A percentile compares a stretch with the other conserved stretches of the same genome.
These are phyloP conservation scores for Gymnogyps californianus DNA, from an alignment of 2,113 vertebrate genomes.

Conservation along the genomic window DNA sequence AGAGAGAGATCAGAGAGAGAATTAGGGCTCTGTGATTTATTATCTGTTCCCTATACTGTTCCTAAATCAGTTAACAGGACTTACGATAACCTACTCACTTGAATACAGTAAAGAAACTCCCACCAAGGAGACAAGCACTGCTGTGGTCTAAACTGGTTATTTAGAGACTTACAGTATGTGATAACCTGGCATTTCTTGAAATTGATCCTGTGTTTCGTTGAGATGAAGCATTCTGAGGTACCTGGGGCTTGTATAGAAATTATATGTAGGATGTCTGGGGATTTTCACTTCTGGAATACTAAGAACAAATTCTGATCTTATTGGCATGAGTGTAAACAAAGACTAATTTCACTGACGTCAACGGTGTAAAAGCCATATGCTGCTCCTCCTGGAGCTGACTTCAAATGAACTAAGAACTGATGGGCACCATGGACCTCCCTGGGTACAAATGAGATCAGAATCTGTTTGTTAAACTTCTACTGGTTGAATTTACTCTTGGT, in stretches of 20 bases:
- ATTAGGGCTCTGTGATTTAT: background rate
- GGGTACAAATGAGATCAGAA: background rate
- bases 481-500: background rate
- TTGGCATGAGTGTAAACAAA: background rate
- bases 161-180: background rate
- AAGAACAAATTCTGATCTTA: background rate
- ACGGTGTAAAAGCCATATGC: background rate
- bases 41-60: background rate
- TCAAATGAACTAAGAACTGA: background rate
- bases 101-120: background rate
- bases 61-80: background rate
- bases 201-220: background rate
- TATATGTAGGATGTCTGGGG: background rate
- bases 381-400: background rate
- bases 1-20: background rate
- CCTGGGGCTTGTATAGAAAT: background rate
- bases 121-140: background rate
- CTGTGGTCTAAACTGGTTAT: background rate
- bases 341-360: background rate
- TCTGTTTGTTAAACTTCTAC: background rate
- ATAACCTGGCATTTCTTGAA: background rate
- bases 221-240: background rate
- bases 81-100: background rate
- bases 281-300: slow-evolving; percentile 11
- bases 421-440: background rate